phyloP scores from a whole-genome alignment of 1,140 invertebrate species.

The Cataglyphis hispanica region DNA sequence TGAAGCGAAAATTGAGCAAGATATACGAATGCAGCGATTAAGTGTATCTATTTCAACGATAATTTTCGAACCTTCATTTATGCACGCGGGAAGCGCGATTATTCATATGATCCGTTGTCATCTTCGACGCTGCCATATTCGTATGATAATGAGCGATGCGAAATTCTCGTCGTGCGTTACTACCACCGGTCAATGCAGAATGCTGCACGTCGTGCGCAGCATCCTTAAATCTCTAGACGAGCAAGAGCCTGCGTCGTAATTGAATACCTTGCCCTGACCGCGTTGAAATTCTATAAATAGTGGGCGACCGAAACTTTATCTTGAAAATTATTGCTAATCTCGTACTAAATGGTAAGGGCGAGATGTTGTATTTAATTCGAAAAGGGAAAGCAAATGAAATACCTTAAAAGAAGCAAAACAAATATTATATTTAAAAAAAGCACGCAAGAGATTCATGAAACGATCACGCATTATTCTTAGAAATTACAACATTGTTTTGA shows the following conservation, averaged over 20 bases:
- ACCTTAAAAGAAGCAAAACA: too few species aligned
- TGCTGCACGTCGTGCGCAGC: conserved; percentile 44
- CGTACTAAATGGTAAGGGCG: too few species aligned
- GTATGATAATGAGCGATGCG: conserved; percentile 75
- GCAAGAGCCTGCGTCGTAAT: conserved; percentile 44
- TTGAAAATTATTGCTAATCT: not conserved
- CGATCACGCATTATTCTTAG: not conserved
- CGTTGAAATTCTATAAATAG: conserved; percentile 20
- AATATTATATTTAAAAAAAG: too few species aligned
- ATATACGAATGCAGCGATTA: not conserved
- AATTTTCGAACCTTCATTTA: conserved; percentile 3
- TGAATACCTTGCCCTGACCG: conserved; percentile 29
- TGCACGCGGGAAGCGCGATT: conserved; percentile 65
- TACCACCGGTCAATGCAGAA: conserved; percentile 49
- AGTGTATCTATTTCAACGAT: not conserved
- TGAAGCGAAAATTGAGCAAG: conserved; percentile 11
- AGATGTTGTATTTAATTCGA: too few species aligned
- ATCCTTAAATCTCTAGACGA: conserved; percentile 67
- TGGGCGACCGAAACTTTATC: conserved; percentile 1
- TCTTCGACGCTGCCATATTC: conserved; percentile 70
- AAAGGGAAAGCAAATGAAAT: too few species aligned
- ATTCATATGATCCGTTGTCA: conserved; percentile 73
- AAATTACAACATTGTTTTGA: not conserved
- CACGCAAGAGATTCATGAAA: too few species aligned
- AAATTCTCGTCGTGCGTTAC: conserved; percentile 70